phyloP scores from a whole-genome alignment of 2,113 vertebrate genomes.

The Rissa tridactyla region DNA sequence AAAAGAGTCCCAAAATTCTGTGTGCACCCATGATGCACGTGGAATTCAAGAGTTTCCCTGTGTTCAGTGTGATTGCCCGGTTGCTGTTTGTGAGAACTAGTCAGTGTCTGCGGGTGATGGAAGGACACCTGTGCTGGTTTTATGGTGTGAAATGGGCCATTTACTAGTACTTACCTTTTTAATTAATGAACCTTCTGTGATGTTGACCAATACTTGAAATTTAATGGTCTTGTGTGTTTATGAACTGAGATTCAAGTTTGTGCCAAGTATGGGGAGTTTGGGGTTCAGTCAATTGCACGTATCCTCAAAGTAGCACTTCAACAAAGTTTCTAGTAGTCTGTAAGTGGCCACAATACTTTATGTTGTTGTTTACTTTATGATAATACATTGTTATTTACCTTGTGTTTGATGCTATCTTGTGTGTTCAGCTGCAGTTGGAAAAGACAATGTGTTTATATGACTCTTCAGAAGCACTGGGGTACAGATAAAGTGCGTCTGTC shows the following conservation, averaged over 20 bases:
- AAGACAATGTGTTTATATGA: background rate
- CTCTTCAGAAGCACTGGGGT: background rate
- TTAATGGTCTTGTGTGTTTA: accelerated
- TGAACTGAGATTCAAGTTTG: background rate
- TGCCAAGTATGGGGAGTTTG: background rate
- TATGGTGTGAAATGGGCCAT: background rate
- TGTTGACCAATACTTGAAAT: background rate
- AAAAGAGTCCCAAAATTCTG: background rate
- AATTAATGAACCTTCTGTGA: background rate
- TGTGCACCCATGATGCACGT: accelerated
- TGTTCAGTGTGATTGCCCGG: background rate
- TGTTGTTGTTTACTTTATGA: background rate
- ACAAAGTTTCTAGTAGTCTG: background rate
- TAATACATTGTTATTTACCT: background rate
- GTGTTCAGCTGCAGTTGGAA: background rate
- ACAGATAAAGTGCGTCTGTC: background rate
- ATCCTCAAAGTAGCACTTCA: background rate
- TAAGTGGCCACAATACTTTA: background rate
- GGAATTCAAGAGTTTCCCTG: background rate
- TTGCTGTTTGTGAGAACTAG: background rate
- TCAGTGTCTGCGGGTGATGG: background rate
- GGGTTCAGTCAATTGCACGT: background rate
- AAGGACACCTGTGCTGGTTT: no score
- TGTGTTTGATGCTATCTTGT: background rate
- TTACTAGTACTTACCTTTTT: background rate